phyloP scores from a whole-genome alignment of 2,888 invertebrate species.

The Drosophila nr. perissopoda region DNA sequence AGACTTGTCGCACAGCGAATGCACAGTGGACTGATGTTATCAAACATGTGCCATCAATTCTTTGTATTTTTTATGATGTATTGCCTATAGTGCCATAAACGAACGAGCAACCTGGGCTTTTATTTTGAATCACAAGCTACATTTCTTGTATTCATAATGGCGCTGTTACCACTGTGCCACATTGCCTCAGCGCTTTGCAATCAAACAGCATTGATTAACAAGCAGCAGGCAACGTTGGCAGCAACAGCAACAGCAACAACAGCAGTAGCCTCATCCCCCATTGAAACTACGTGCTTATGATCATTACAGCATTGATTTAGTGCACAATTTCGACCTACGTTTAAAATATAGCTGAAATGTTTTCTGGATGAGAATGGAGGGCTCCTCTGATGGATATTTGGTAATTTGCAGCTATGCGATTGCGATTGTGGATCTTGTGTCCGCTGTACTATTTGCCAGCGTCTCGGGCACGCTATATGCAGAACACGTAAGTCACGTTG shows the following conservation, averaged over 20 bases:
- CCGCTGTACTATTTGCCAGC: conserved; percentile 63
- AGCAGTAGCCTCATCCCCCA: conserved; percentile 1
- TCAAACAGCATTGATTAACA: conserved; percentile 75
- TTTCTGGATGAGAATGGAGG: conserved; percentile 32
- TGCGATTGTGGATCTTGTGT: conserved; percentile 64
- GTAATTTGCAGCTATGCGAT: conserved; percentile 71
- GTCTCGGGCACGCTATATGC: conserved; percentile 58
- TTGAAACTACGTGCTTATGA: conserved; percentile 74
- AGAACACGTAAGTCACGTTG: conserved; percentile 53
- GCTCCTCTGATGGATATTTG: conserved; percentile 56
- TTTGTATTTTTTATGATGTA: not conserved
- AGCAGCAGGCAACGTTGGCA: conserved; percentile 29
- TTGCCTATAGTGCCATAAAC: not conserved
- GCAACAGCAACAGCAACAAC: conserved; percentile 9
- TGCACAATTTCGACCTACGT: conserved; percentile 44
- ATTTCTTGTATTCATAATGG: not conserved
- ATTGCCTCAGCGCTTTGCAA: conserved; percentile 44
- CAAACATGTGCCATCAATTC: not conserved
- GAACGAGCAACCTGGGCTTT: not conserved
- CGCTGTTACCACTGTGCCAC: conserved; percentile 52
- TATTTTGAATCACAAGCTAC: not conserved
- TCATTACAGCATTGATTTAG: conserved; percentile 78
- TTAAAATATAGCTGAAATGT: conserved; percentile 31
- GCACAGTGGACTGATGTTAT: conserved; percentile 31
- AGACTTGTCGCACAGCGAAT: conserved; percentile 49